Percentiles rank a stretch among this genome's conserved stretches.
Conservation (phyloP, 2,888 invertebrate species). For the Thysanoteuthis rhombus region DNA sequence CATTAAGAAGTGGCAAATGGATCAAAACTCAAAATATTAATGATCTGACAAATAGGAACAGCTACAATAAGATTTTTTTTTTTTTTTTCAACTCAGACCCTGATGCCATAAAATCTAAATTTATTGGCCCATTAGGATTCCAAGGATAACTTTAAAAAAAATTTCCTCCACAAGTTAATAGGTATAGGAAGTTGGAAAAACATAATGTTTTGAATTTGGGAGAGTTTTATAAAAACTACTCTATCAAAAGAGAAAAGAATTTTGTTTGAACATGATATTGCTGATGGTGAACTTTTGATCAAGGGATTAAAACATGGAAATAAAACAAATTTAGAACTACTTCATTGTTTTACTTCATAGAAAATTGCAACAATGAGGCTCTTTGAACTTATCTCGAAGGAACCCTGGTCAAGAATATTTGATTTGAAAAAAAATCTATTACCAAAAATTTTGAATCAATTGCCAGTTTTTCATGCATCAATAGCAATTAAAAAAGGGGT, state of each 20-base stretch:
- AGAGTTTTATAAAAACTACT: not conserved
- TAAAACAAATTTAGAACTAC: not conserved
- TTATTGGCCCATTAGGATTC: not conserved
- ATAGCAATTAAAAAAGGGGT: too few relatives aligned
- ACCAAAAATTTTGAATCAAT: not conserved
- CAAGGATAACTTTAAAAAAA: not conserved
- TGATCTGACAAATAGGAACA: not conserved
- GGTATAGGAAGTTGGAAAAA: not conserved
- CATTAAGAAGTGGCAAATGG: not conserved
- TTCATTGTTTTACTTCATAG: too few relatives aligned
- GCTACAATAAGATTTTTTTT: not conserved
- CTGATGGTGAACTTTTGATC: not conserved
- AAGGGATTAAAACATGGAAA: not conserved
- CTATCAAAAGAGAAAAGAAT: not conserved
- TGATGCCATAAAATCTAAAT: not conserved
- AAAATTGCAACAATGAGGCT: not conserved
- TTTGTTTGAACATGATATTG: not conserved
- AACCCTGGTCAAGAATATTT: not conserved
- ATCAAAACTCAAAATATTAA: slow-evolving; percentile 12
- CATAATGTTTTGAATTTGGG: not conserved
- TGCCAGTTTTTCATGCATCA: not conserved
- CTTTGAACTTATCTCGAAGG: not conserved
- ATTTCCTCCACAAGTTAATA: not conserved
- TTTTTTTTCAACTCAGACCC: not conserved
- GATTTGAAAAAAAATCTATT: not conserved